A percentile compares a stretch with the other conserved stretches of the same genome.
phyloP scores from a whole-genome alignment of 1,140 invertebrate species.

The Drosophila chauvacae region DNA sequence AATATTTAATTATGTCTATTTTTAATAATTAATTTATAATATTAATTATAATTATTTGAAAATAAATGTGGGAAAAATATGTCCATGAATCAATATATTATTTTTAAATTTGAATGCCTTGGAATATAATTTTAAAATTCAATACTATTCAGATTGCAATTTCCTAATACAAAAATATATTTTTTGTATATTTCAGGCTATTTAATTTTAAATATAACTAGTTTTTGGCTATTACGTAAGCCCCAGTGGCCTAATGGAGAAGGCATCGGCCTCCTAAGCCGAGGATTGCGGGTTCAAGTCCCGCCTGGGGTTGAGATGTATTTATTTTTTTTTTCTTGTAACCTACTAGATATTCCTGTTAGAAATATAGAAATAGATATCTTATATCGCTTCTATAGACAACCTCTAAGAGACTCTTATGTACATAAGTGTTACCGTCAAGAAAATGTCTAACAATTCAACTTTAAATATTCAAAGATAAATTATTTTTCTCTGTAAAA shows the following conservation, averaged over 20 bases:
- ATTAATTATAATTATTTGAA: too few relatives aligned
- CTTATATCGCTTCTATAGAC: not conserved
- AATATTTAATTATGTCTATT: too few relatives aligned
- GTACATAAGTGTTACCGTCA: not conserved
- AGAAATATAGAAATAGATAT: too few relatives aligned
- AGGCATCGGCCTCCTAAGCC: slow-evolving; percentile 12
- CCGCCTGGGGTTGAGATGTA: not conserved
- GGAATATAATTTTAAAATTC: too few relatives aligned
- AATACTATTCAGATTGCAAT: too few relatives aligned
- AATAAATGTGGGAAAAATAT: too few relatives aligned
- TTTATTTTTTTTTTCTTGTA: too few relatives aligned
- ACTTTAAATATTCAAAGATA: not conserved
- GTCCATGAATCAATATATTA: too few relatives aligned
- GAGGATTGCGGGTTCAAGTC: slow-evolving; percentile 2
- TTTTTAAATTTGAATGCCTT: too few relatives aligned
- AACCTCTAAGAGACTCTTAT: not conserved
- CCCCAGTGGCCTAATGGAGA: slow-evolving; percentile 12
- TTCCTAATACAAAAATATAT: too few relatives aligned
- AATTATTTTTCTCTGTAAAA: not conserved
- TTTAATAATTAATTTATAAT: too few relatives aligned
- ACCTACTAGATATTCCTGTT: too few relatives aligned
- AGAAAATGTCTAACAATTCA: not conserved
- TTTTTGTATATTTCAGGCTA: not conserved
- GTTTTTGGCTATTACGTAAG: not conserved
- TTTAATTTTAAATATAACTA: not conserved